Evolutionary conservation across 1,140 invertebrate genomes (phyloP).

Genomic region (Anastatus disparis): DNA sequence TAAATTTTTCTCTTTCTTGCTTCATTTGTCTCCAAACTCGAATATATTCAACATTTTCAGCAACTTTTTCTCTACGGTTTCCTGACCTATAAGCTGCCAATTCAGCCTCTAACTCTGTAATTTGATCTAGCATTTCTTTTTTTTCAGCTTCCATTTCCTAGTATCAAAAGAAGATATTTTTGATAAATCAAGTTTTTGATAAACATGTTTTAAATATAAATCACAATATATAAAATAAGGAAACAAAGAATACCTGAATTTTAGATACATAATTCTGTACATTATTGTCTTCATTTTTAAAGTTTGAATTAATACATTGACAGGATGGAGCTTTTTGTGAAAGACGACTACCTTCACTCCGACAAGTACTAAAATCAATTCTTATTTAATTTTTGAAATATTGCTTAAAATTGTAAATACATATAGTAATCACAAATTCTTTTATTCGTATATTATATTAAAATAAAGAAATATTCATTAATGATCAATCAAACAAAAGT

Average conservation of each 20-base stretch:
- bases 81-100: conserved; percentile 43
- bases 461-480: too few species aligned
- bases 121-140: conserved; percentile 52
- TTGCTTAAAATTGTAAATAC: too few species aligned
- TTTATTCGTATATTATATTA: too few species aligned
- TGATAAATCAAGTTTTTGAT: too few species aligned
- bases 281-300: conserved; percentile 47
- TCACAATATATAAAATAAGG: not conserved
- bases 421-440: too few species aligned
- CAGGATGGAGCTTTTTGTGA: conserved; percentile 54
- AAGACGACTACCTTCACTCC: conserved; percentile 56
- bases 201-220: too few species aligned
- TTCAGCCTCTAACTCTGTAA: conserved; percentile 56
- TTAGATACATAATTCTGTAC: conserved; percentile 47
- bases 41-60: conserved; percentile 62
- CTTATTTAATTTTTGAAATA: conserved; percentile 1
- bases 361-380: conserved; percentile 57
- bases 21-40: conserved; percentile 60
- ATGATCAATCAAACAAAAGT: too few species aligned
- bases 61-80: conserved; percentile 56
- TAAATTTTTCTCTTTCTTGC: conserved; percentile 57
- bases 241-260: conserved; percentile 52
- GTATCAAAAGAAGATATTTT: too few species aligned
- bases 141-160: conserved; percentile 57
- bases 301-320: conserved; percentile 43